Conservation (phyloP, 1,140 invertebrate genomes). For the Eulimnadia texana region DNA sequence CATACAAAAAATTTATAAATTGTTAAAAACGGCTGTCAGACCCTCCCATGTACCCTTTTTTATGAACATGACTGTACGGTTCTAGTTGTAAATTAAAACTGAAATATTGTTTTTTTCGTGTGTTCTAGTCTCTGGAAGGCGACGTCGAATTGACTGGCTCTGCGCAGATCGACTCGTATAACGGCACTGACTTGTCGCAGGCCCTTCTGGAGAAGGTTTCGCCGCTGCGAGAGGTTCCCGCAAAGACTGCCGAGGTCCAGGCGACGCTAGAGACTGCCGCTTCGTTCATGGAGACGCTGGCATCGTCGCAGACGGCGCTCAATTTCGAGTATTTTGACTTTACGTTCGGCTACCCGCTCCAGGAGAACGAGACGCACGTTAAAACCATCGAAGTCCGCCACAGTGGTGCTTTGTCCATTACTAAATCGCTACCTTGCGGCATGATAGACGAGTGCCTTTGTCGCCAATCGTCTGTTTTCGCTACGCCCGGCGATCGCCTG, state of each 20-base stretch:
- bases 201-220: too few species aligned
- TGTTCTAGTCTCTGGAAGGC: too few species aligned
- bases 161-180: not conserved
- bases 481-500: too few species aligned
- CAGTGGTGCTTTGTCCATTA: not conserved
- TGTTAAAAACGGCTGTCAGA: too few species aligned
- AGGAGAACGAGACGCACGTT: not conserved
- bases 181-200: not conserved
- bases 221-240: too few species aligned
- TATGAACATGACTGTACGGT: too few species aligned
- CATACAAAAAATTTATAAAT: too few species aligned
- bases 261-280: not conserved
- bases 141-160: not conserved
- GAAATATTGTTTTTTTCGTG: too few species aligned
- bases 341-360: not conserved
- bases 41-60: too few species aligned
- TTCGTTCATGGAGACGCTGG: not conserved
- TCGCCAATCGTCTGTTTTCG: not conserved
- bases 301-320: not conserved
- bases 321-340: not conserved
- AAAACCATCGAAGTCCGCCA: not conserved
- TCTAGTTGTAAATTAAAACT: too few species aligned
- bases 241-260: too few species aligned
- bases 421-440: not conserved
- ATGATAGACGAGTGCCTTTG: too few species aligned